These are phyloP conservation scores for Hydropotes inermis DNA, from an alignment of 2,113 vertebrate genomes.

Conservation along the genomic window DNA sequence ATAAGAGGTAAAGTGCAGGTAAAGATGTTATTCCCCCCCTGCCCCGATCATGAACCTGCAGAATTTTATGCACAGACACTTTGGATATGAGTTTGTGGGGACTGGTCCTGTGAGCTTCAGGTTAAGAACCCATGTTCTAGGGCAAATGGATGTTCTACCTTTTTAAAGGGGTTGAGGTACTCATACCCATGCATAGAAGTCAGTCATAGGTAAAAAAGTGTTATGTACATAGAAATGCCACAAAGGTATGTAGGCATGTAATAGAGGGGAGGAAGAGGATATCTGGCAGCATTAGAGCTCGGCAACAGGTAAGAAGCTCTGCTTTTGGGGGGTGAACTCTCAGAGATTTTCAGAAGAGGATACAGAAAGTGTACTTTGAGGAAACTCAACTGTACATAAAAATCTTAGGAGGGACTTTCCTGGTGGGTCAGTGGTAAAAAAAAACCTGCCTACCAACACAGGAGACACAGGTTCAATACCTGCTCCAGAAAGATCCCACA, in stretches of 20 bases:
- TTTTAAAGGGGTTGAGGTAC: background rate
- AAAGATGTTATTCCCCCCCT: background rate
- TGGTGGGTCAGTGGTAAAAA: background rate
- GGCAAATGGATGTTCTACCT: background rate
- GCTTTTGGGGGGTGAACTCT: background rate
- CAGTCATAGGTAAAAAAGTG: background rate
- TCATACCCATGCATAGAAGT: background rate
- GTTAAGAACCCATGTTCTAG: background rate
- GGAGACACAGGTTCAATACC: background rate
- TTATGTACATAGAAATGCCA: background rate
- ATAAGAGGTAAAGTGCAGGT: background rate
- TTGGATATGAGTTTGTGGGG: background rate
- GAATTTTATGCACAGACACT: background rate
- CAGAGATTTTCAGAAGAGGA: background rate
- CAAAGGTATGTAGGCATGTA: background rate
- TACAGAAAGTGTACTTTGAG: background rate
- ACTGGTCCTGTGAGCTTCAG: background rate
- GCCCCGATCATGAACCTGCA: background rate
- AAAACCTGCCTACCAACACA: background rate
- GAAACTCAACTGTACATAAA: background rate
- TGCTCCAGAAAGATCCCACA: background rate
- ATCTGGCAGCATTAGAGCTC: background rate
- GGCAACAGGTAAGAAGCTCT: background rate
- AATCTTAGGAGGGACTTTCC: background rate
- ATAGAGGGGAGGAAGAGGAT: background rate